Base-by-base conservation (phyloP, 2,797 vertebrate species). In the Enteromius anoplus region DNA sequence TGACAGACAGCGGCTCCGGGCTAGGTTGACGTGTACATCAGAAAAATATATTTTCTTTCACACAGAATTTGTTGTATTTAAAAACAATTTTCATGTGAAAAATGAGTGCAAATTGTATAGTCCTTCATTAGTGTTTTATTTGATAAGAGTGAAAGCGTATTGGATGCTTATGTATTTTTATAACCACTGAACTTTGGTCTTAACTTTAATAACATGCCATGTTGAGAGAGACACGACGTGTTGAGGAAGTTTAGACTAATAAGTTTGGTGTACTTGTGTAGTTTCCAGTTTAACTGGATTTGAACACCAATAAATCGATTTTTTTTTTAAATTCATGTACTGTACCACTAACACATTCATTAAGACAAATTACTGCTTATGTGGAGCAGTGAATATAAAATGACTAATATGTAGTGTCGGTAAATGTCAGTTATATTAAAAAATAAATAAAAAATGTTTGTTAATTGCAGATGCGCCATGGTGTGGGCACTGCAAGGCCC, bases 401-500 rank as follows among this genome's bases (percentile, higher is more conserved):
- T 53, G 0, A 3, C 4, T 79, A 23, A 23, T 21, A 37, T 17
- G 2, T 7, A 37, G 21, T 45, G 37, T 21, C 1, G 0, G 1
- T 68, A 11, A 11, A 47, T 32, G 11, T 72, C 8, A 47, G 12
- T 0, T 37, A 6, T 51, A 32, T 71, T 70, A 5, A 26, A 26
- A 26, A 26, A 26, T 34, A 32, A 86, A 91, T 88, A 9, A 26
- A 26, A 26, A 26, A 26, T 26, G 26, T 26, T 85, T 84, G 15
- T 10, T 80, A 64, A 34, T 86, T 86, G 0, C 90, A 99, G 98
- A 99, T 81, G 98, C 98, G 19, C 98, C 98, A 2, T 99, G 98
- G 98, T 99, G 98, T n/a, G 98, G 98, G 3, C 98, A 99, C 91
- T 99, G 98, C 94, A 99, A 99, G 75, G 98, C 97, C 0, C 93